Percentiles rank a stretch among this genome's conserved stretches.
Conservation (phyloP, 1,140 invertebrate genomes). For the Littorina saxatilis region DNA sequence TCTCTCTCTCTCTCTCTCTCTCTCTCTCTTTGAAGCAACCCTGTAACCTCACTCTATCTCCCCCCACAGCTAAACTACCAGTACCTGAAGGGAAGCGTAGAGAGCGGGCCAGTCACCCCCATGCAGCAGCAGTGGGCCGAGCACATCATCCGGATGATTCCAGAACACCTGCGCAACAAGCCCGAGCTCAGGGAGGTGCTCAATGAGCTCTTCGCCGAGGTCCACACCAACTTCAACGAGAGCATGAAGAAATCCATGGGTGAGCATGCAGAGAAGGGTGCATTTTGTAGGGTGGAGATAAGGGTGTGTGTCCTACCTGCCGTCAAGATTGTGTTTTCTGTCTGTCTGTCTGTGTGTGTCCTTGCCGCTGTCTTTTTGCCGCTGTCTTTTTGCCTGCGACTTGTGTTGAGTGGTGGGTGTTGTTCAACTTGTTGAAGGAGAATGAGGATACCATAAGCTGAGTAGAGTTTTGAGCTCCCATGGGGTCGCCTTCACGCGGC, state of each 20-base stretch:
- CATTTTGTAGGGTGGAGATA: too few relatives aligned
- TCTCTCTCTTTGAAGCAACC: not conserved
- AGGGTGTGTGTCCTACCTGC: too few relatives aligned
- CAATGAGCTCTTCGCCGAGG: conserved; percentile 69
- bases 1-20: not conserved
- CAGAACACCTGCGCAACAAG: conserved; percentile 61
- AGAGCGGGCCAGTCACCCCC: conserved; percentile 69
- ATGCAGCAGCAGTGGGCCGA: conserved; percentile 74
- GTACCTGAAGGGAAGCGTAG: conserved; percentile 72
- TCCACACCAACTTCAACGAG: conserved; percentile 66
- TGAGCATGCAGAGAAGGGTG: conserved; percentile 36
- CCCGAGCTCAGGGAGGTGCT: conserved; percentile 61
- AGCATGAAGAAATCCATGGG: conserved; percentile 76
- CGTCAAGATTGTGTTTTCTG: too few relatives aligned
- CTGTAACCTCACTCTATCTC: too few relatives aligned
- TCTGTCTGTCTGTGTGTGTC: too few relatives aligned
- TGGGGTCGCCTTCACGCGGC: too few relatives aligned
- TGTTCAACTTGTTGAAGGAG: too few relatives aligned
- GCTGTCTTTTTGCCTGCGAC: too few relatives aligned
- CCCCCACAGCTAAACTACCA: conserved; percentile 74
- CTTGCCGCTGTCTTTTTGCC: too few relatives aligned
- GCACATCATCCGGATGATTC: conserved; percentile 71
- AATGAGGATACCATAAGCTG: too few relatives aligned
- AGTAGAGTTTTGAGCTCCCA: too few relatives aligned
- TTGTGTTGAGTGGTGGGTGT: too few relatives aligned